phyloP scores from a whole-genome alignment of 2,888 invertebrate genomes.

The Clunio marinus region DNA sequence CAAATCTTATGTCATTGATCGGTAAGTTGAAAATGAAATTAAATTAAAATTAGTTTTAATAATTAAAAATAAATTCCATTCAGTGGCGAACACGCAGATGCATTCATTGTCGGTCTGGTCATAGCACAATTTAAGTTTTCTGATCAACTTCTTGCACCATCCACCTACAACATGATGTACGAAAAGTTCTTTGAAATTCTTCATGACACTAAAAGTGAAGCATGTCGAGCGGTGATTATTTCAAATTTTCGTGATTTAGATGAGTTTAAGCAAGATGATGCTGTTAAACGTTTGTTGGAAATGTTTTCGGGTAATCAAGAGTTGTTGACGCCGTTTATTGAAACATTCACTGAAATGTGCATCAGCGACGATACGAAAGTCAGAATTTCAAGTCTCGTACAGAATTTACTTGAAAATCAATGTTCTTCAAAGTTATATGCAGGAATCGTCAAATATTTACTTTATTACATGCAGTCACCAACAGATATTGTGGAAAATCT shows the following conservation, averaged over 20 bases:
- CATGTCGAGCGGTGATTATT: constrained; percentile 20
- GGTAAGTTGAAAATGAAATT: constrained; percentile 11
- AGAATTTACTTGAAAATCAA: neutral
- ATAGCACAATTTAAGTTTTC: constrained; percentile 29
- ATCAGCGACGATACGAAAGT: neutral
- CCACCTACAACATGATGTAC: constrained; percentile 8
- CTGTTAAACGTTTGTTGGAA: neutral
- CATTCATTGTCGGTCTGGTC: neutral
- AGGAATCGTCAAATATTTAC: constrained; percentile 22
- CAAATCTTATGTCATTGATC: constrained; percentile 7
- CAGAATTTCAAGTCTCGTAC: neutral
- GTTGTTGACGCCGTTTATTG: constrained; percentile 14
- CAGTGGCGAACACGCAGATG: constrained; percentile 2
- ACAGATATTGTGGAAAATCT: neutral
- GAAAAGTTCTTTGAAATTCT: constrained; percentile 22
- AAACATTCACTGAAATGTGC: constrained; percentile 18
- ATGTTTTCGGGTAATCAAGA: constrained; percentile 2
- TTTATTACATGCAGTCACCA: neutral
- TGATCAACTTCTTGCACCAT: constrained; percentile 20
- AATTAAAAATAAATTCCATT: neutral
- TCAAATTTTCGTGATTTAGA: constrained; percentile 20
- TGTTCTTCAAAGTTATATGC: constrained; percentile 14
- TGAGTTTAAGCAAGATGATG: constrained; percentile 21
- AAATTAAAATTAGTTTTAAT: too few relatives aligned
- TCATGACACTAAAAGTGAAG: neutral